These are phyloP conservation scores for Heliangelus exortis DNA, from an alignment of 2,797 vertebrate genomes.

Conservation along the genomic window DNA sequence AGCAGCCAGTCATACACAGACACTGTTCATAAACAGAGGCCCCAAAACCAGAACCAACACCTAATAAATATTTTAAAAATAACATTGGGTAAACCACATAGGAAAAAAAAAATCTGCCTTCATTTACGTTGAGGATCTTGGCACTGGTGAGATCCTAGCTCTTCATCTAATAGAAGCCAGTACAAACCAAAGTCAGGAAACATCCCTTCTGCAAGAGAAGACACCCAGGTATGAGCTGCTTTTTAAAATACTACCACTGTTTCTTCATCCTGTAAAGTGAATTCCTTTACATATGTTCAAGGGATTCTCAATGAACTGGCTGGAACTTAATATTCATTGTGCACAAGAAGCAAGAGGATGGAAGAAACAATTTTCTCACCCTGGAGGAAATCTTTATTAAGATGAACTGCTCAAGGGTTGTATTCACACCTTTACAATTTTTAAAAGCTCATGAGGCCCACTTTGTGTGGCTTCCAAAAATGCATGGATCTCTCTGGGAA, in stretches of 20 bases:
- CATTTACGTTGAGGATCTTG: not conserved
- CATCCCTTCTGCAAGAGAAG: not conserved
- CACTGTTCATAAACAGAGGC: not conserved
- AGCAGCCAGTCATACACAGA: not conserved
- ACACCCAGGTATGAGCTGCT: not conserved
- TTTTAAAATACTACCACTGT: not conserved
- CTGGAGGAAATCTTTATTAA: not conserved
- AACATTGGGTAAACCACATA: not conserved
- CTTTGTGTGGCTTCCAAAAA: not conserved
- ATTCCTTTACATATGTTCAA: not conserved
- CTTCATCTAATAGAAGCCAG: not conserved
- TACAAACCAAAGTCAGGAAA: not conserved
- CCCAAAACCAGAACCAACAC: not conserved
- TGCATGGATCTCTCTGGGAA: not conserved
- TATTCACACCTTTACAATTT: not conserved
- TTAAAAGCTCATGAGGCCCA: not conserved
- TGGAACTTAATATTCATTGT: constrained; percentile 1
- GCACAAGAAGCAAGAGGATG: not conserved
- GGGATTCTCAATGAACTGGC: not conserved
- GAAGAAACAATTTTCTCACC: not conserved
- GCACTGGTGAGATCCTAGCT: not conserved
- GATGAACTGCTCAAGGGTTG: not conserved
- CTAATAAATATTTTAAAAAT: constrained; percentile 11
- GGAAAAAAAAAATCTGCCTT: not conserved
- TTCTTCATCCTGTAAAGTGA: not conserved